A percentile compares a stretch with the other conserved stretches of the same genome.
phyloP scores from a whole-genome alignment of 2,888 invertebrate species.

The Trichopria drosophilae region DNA sequence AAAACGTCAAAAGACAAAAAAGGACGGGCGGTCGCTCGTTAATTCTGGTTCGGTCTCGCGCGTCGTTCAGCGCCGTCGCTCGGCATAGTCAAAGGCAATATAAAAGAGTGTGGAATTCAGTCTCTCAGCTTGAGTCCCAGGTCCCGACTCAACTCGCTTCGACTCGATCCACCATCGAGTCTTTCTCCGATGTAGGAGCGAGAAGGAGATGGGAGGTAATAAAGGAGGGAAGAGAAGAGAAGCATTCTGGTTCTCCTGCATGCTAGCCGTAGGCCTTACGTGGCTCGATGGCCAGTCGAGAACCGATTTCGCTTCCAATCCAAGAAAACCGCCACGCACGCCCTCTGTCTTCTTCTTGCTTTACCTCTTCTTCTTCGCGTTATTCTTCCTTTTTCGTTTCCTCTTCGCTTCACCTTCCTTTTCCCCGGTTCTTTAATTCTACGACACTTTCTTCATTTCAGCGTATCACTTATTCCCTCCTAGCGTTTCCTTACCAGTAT shows the following conservation, averaged over 20 bases:
- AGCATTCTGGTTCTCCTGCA: conserved; percentile 51
- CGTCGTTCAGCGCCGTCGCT: conserved; percentile 46
- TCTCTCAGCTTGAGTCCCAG: conserved; percentile 51
- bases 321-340: conserved; percentile 23
- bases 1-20: too few species aligned
- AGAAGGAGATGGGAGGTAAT: background rate
- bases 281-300: conserved; percentile 30
- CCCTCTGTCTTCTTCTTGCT: conserved; percentile 3
- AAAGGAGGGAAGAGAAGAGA: conserved; percentile 5
- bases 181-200: too few species aligned
- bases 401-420: too few species aligned
- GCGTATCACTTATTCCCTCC: too few species aligned
- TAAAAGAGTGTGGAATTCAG: conserved; percentile 54
- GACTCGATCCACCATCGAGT: conserved; percentile 14
- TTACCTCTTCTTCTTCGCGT: conserved; percentile 1
- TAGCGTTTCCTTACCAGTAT: too few species aligned
- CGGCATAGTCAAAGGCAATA: conserved; percentile 52
- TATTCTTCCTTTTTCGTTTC: too few species aligned
- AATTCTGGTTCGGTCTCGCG: conserved; percentile 41
- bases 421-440: too few species aligned
- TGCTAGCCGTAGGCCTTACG: conserved; percentile 53
- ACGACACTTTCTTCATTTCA: too few species aligned
- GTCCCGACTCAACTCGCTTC: conserved; percentile 11
- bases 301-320: conserved; percentile 12
- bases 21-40: too few species aligned